A percentile compares a stretch with the other conserved stretches of the same genome.
These are phyloP conservation scores for Euproctis similis DNA, from an alignment of 2,888 invertebrate species.

Conservation along the genomic window DNA sequence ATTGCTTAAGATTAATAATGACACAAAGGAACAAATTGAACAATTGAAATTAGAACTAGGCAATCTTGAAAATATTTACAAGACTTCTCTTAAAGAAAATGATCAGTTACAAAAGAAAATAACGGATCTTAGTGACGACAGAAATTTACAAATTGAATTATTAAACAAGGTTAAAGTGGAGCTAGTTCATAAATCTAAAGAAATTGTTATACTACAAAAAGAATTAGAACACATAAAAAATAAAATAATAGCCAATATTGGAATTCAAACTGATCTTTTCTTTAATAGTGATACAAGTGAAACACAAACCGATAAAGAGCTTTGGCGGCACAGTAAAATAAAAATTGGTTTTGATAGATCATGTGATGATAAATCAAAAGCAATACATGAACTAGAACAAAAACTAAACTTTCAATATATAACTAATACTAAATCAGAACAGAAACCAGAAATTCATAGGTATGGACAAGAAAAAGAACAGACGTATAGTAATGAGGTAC, in stretches of 20 bases:
- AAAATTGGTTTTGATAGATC: conserved; percentile 9
- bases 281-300: conserved; percentile 11
- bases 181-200: conserved; percentile 36
- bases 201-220: conserved; percentile 33
- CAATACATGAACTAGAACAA: conserved; percentile 1
- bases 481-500: conserved; percentile 49
- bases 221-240: conserved; percentile 32
- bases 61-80: conserved; percentile 37
- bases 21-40: conserved; percentile 37
- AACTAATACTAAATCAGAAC: conserved; percentile 4
- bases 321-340: conserved; percentile 9
- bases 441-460: no score
- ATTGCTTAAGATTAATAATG: conserved; percentile 44
- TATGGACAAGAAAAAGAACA: conserved; percentile 19
- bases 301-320: conserved; percentile 33
- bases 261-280: conserved; percentile 28
- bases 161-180: conserved; percentile 28
- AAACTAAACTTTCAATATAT: background rate
- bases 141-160: conserved; percentile 20
- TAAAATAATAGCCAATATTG: conserved; percentile 20
- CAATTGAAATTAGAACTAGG: conserved; percentile 49
- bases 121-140: conserved; percentile 25
- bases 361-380: conserved; percentile 9
- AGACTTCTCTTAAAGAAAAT: conserved; percentile 34
- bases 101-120: conserved; percentile 35